Base-by-base conservation (phyloP, 2,888 invertebrate genomes). In the Melipona beecheii region DNA sequence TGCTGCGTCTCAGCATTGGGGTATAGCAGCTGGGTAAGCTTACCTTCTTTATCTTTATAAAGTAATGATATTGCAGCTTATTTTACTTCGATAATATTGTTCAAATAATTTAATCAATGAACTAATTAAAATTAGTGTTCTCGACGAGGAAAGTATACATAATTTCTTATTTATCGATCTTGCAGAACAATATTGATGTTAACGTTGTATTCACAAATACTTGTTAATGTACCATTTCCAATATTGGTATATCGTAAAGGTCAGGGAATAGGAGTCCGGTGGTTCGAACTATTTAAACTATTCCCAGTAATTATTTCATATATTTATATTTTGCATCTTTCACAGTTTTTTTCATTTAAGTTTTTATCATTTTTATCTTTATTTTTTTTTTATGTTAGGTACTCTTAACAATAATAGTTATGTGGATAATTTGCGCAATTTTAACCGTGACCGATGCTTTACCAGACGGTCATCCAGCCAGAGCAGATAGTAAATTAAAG, bases 1-100 rank as follows among this genome's bases (percentile, higher is more conserved):
- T 0, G 97, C 97, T n/a, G 97, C 98, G 0, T 96, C 97, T 0
- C 96, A 96, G 91, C 97, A 98, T 89, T 98, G 98, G 98, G 97
- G 97, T 21, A 96, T 98, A 78, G 96, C 98, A 0, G 96, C 96
- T 24, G 96, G 97, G 98, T 98, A 93, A 96, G 65, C 2, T 54
- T 58, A 50, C 5, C 15, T 4, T 49, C 13, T n/a, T 2, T 19
- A 0, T 15, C 15, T 21, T 64, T 64, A 64, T 64, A 31, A 31
- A 21, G 17, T 2, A 11, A 64, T 36, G 64, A 31, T 31, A 19
- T 31, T 4, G 11, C 21, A 64, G 21, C 5, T 9, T 21, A 5
- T 31, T 13, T 31, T 64, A 31, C 1, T 21, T 36, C 11, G 11
- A 31, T 31, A 21, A 31, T 31, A 0, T 19, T 36, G 31, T 11